phyloP scores from a whole-genome alignment of 2,113 vertebrate species.

The Lethenteron camtschaticum region DNA sequence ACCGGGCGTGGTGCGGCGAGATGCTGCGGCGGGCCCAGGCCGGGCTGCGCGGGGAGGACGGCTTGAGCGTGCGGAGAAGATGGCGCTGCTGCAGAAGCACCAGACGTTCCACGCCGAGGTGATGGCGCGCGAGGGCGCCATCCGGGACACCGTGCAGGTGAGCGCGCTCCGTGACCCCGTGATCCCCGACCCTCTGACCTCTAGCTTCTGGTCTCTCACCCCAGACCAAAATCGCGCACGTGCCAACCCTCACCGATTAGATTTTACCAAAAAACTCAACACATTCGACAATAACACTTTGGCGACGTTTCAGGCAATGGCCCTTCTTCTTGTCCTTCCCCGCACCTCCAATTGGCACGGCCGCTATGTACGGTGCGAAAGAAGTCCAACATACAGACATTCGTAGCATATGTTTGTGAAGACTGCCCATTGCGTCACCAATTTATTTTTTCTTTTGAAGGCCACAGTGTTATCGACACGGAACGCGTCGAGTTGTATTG shows the following conservation, averaged over 20 bases:
- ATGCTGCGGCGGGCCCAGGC: slow-evolving; percentile 40
- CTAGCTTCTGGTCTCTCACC: slow-evolving; percentile 5
- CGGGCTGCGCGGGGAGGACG: slow-evolving; percentile 20
- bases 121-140: slow-evolving; percentile 34
- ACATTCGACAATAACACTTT: too few relatives aligned
- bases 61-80: slow-evolving; percentile 33
- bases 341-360: background rate
- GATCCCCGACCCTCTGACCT: background rate
- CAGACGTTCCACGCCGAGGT: slow-evolving; percentile 63
- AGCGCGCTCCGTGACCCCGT: background rate
- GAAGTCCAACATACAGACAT: too few relatives aligned
- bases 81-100: slow-evolving; percentile 48
- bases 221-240: background rate
- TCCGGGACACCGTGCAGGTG: slow-evolving; percentile 35
- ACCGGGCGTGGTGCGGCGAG: slow-evolving; percentile 46
- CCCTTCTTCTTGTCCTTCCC: too few relatives aligned
- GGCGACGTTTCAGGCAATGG: too few relatives aligned
- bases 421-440: too few relatives aligned
- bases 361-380: too few relatives aligned
- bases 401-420: too few relatives aligned
- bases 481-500: too few relatives aligned
- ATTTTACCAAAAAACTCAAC: too few relatives aligned
- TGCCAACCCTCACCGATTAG: too few relatives aligned
- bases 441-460: too few relatives aligned
- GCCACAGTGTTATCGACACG: too few relatives aligned